Conservation (phyloP, 2,888 invertebrate species). For the Caenorhabditis macrosperma region DNA sequence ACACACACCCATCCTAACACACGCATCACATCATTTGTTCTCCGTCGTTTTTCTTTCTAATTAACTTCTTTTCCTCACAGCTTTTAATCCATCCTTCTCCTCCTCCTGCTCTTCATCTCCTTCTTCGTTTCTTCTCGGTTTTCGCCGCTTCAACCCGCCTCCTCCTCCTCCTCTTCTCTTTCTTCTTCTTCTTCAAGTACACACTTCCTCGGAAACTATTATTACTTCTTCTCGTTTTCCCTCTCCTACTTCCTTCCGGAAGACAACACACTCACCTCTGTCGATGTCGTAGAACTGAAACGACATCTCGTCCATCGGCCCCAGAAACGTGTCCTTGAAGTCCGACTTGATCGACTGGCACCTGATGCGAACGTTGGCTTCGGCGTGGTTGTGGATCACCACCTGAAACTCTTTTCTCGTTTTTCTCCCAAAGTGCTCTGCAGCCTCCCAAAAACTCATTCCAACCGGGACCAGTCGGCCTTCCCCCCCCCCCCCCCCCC, state of each 20-base stretch:
- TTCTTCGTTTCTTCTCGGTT: constrained; percentile 30
- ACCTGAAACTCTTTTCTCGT: constrained; percentile 52
- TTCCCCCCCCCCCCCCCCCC: neutral
- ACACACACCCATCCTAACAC: constrained; percentile 13
- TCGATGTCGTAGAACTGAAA: constrained; percentile 69
- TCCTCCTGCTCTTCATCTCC: neutral
- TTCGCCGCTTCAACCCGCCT: neutral
- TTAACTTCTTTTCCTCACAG: constrained; percentile 48
- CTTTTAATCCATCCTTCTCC: constrained; percentile 39
- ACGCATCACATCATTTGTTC: constrained; percentile 45
- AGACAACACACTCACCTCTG: constrained; percentile 46
- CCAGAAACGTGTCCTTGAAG: constrained; percentile 59
- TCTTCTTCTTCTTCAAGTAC: constrained; percentile 19
- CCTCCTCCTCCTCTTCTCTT: no score
- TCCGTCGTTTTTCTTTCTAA: constrained; percentile 31
- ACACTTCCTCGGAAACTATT: constrained; percentile 1
- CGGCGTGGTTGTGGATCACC: constrained; percentile 62
- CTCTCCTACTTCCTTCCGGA: neutral
- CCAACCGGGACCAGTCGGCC: neutral
- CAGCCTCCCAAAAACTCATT: constrained; percentile 10
- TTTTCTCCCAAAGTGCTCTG: neutral
- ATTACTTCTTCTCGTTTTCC: neutral
- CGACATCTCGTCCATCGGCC: constrained; percentile 51
- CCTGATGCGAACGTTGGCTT: constrained; percentile 62
- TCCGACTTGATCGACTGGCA: constrained; percentile 66